phyloP scores from a whole-genome alignment of 2,888 invertebrate species.

The Drosophila suboccidentalis region DNA sequence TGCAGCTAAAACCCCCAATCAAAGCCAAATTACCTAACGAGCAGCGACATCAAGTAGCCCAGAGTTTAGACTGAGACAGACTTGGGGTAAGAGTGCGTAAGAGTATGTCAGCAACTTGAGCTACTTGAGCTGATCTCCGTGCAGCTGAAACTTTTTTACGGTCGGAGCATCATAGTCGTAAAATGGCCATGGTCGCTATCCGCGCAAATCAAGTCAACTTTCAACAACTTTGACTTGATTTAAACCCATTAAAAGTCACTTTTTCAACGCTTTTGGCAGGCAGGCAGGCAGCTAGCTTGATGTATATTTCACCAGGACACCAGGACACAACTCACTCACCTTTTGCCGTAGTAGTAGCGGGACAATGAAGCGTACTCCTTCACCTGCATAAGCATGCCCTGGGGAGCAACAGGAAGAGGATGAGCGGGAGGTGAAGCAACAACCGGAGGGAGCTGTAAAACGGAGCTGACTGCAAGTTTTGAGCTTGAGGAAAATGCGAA shows the following conservation, averaged over 20 bases:
- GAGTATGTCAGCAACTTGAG: slow-evolving; percentile 21
- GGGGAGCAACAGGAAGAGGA: slow-evolving; percentile 26
- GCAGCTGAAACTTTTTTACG: slow-evolving; percentile 61
- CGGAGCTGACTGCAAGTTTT: slow-evolving; percentile 38
- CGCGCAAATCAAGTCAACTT: slow-evolving; percentile 79
- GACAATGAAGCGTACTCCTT: slow-evolving; percentile 49
- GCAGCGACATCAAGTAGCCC: slow-evolving; percentile 70
- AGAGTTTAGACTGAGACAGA: background rate
- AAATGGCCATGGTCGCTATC: slow-evolving; percentile 53
- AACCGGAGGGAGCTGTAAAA: slow-evolving; percentile 43
- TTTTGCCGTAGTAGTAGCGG: slow-evolving; percentile 29
- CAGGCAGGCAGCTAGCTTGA: slow-evolving; percentile 32
- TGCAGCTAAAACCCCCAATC: slow-evolving; percentile 73
- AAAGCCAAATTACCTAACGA: slow-evolving; percentile 79
- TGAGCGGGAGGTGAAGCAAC: background rate
- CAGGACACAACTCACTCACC: slow-evolving; percentile 62
- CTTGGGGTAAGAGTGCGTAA: background rate
- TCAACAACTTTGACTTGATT: slow-evolving; percentile 82
- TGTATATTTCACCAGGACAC: slow-evolving; percentile 33
- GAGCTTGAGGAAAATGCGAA: background rate
- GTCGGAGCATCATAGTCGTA: slow-evolving; percentile 64
- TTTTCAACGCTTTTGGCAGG: slow-evolving; percentile 78
- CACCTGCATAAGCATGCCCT: slow-evolving; percentile 64
- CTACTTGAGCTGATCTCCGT: slow-evolving; percentile 71
- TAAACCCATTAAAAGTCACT: slow-evolving; percentile 84